phyloP scores from a whole-genome alignment of 1,140 invertebrate genomes.

The Drosophila novamexicana region DNA sequence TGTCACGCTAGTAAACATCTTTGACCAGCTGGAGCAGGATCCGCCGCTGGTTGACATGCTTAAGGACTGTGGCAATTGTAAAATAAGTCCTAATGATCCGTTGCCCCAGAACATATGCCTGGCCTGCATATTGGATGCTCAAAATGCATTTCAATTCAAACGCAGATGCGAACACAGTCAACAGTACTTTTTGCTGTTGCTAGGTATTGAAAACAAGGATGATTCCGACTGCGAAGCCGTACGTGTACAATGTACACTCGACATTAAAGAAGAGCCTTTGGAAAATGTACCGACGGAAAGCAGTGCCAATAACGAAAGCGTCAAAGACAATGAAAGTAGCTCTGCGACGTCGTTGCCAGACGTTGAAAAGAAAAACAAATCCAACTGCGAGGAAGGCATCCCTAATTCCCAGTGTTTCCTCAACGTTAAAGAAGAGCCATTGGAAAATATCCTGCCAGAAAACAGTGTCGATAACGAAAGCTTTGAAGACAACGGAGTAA shows the following conservation, averaged over 20 bases:
- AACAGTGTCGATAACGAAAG: too few species aligned
- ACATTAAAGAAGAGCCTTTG: neutral
- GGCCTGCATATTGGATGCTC: constrained; percentile 34
- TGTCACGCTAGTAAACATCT: neutral
- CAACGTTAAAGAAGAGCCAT: too few species aligned
- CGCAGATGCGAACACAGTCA: constrained; percentile 39
- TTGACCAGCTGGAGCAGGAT: neutral
- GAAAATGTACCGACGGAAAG: neutral
- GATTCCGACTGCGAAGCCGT: neutral
- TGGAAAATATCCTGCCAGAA: too few species aligned
- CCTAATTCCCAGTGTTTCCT: too few species aligned
- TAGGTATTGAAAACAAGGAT: neutral
- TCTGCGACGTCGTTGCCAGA: neutral
- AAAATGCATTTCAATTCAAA: constrained; percentile 46
- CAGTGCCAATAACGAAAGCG: neutral
- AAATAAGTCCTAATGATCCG: neutral
- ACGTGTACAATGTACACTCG: neutral
- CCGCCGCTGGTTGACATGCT: constrained; percentile 1
- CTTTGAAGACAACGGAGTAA: too few species aligned
- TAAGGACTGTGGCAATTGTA: neutral
- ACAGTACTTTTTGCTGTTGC: constrained; percentile 28
- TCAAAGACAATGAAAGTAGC: too few species aligned
- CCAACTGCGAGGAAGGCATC: neutral
- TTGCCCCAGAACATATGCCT: constrained; percentile 9
- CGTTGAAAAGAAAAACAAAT: neutral